Base-by-base conservation (phyloP, 2,888 invertebrate genomes). In the Scelioninae gen. 2 region DNA sequence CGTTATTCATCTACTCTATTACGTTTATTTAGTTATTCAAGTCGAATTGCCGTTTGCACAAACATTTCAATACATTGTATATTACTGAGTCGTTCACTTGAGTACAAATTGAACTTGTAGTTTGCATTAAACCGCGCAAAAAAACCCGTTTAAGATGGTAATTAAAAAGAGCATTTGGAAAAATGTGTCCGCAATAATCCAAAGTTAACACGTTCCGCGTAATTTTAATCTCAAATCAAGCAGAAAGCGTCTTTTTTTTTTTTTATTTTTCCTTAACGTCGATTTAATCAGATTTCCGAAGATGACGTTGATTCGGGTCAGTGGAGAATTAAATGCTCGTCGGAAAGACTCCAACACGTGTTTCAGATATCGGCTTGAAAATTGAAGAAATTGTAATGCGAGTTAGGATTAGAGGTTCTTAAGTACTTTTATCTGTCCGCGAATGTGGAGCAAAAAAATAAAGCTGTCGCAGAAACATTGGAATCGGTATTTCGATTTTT, bases 341-440 rank as follows among this genome's bases (percentile, higher is more conserved):
- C 52, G 45, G 39, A 53, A 52, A 63, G 50, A 60, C 52, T 43
- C 16, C 48, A 61, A 48, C 60, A 58, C 45, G 39, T 48, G 45
- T 50, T 16, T 2, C n/a, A 6, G 28, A 9, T 28, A 28, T 41
- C 55, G 33, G 16, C 28, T 16, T 10, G 15, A 16, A 55, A 55
- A 55, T 41, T 55, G 16, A 55, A 55, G 15, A 41, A 55, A 55
- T 41, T 41, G 22, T 22, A 52, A 37, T 37, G 18, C 18, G 11
- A 48, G 16, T 2, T 11, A 2, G 33, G 35, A 50, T 50, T 50
- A 50, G 2, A 9, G 19, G 9, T 9, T 50, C 10, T 9, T 50
- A 50, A 50, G 11, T 50, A 33, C 35, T 28, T 35, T 35, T 50
- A 50, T 50, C 35, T 31, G 19, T 25, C 5, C 2, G 10, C 9